These are phyloP conservation scores for Gadopsis bispinosus DNA, from an alignment of 2,797 vertebrate genomes.

Conservation along the genomic window DNA sequence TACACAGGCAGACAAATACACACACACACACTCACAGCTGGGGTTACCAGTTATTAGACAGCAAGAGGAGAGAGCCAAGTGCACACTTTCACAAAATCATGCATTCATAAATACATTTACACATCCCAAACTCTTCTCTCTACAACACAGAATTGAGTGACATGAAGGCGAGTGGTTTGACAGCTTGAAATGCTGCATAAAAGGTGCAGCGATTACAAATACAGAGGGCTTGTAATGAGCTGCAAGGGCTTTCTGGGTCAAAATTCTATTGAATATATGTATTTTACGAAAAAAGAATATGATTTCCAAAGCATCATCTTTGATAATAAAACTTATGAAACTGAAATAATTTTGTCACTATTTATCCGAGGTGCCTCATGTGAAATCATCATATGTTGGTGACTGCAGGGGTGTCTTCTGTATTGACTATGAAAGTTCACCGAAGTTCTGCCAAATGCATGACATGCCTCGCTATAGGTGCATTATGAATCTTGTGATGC, in stretches of 20 bases:
- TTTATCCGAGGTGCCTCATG: slow-evolving; percentile 1
- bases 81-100: slow-evolving; percentile 81
- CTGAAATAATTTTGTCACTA: slow-evolving; percentile 46
- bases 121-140: slow-evolving; percentile 65
- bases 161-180: slow-evolving; percentile 62
- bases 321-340: slow-evolving; percentile 31
- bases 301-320: slow-evolving; percentile 29
- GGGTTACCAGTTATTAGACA: slow-evolving; percentile 86
- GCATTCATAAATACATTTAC: slow-evolving; percentile 85
- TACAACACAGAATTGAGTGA: slow-evolving; percentile 70
- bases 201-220: slow-evolving; percentile 57
- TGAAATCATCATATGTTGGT: slow-evolving; percentile 38
- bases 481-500: slow-evolving; percentile 77
- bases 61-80: slow-evolving; percentile 81
- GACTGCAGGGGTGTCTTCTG: slow-evolving; percentile 10
- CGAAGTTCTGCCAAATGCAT: slow-evolving; percentile 55
- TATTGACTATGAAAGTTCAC: slow-evolving; percentile 57
- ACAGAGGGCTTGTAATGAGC: slow-evolving; percentile 62
- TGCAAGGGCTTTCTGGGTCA: slow-evolving; percentile 37
- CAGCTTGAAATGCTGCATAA: slow-evolving; percentile 69
- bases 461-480: slow-evolving; percentile 51
- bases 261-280: slow-evolving; percentile 38
- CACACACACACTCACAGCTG: slow-evolving; percentile 80
- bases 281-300: slow-evolving; percentile 32
- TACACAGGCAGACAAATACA: slow-evolving; percentile 79